Conservation (phyloP, 2,113 vertebrate species). For the Misgurnus anguillicaudatus region DNA sequence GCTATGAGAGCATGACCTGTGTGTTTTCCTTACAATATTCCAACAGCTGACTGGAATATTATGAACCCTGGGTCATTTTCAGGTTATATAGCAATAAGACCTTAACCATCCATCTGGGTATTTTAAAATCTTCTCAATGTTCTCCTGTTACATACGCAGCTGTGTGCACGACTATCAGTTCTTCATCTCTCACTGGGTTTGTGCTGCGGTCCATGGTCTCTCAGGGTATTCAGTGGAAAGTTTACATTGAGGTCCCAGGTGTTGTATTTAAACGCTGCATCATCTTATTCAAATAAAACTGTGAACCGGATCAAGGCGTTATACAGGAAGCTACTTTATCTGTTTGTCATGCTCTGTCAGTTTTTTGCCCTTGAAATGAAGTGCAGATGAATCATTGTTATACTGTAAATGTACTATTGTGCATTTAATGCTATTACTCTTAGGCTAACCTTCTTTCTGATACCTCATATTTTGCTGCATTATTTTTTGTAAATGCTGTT, state of each 20-base stretch:
- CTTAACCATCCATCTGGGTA: background rate
- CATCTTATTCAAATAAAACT: background rate
- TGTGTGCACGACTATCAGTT: constrained; percentile 19
- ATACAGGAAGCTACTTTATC: too few species aligned
- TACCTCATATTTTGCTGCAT: too few species aligned
- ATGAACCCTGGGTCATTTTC: constrained; percentile 8
- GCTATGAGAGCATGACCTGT: background rate
- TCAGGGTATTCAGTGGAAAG: constrained; percentile 15
- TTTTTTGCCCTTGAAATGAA: background rate
- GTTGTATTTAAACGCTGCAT: background rate
- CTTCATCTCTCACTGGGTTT: background rate
- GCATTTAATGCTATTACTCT: background rate
- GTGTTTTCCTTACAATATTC: background rate
- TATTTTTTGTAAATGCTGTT: too few species aligned
- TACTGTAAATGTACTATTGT: background rate
- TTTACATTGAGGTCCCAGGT: constrained; percentile 24
- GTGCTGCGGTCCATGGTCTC: background rate
- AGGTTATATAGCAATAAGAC: background rate
- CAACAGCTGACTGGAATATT: constrained; percentile 17
- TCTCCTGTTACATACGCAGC: constrained; percentile 31
- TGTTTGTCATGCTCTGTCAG: background rate
- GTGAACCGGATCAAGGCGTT: background rate
- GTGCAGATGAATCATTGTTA: too few species aligned
- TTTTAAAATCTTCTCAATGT: constrained; percentile 28
- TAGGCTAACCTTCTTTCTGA: too few species aligned